These are phyloP conservation scores for Adelosebastes latens DNA, from an alignment of 2,797 vertebrate genomes.

Conservation along the genomic window DNA sequence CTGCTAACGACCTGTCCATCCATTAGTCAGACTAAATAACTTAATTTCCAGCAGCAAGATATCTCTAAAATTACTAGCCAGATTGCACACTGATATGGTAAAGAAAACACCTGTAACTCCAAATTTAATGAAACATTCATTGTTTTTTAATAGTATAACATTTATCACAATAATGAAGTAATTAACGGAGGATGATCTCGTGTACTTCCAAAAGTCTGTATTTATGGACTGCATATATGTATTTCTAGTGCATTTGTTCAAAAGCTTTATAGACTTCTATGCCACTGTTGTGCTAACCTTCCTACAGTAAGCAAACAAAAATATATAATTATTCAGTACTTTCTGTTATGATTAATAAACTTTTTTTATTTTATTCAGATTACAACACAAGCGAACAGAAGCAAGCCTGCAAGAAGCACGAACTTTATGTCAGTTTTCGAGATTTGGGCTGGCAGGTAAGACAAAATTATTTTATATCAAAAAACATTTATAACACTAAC, in stretches of 20 bases:
- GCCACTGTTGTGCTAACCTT: background rate
- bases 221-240: background rate
- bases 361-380: slow-evolving; percentile 81
- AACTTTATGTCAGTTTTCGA: slow-evolving; percentile 98
- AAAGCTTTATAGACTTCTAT: background rate
- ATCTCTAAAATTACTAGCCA: background rate
- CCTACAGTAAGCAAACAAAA: background rate
- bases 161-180: background rate
- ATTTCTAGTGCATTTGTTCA: background rate
- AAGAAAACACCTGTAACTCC: background rate
- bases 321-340: background rate
- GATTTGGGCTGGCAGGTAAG: slow-evolving; percentile 99
- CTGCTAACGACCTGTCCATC: background rate
- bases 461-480: background rate
- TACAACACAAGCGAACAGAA: slow-evolving; percentile 98
- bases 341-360: background rate
- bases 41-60: background rate
- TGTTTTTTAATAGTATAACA: background rate
- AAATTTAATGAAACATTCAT: accelerated
- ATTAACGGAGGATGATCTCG: background rate
- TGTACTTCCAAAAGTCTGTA: background rate
- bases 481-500: background rate
- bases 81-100: background rate
- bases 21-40: background rate
- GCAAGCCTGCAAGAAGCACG: slow-evolving; percentile 99